phyloP scores from a whole-genome alignment of 2,797 vertebrate species.

The Sphenopsis melanotis region DNA sequence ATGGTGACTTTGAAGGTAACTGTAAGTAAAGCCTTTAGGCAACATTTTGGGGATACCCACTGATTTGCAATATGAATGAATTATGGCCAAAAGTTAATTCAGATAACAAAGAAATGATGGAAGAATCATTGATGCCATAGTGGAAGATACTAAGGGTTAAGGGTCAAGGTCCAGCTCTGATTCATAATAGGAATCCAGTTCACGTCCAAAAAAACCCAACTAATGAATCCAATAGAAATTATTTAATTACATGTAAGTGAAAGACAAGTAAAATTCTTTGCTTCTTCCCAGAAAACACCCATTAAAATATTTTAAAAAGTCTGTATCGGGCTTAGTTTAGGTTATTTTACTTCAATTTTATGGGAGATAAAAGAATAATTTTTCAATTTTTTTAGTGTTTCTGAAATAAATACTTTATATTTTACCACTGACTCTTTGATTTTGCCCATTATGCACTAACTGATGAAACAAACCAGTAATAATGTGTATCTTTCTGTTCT shows the following conservation, averaged over 20 bases:
- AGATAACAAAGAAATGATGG: background rate
- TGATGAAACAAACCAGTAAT: background rate
- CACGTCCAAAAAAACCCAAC: background rate
- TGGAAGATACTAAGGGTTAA: background rate
- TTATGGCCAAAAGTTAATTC: background rate
- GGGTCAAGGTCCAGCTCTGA: background rate
- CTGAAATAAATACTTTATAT: background rate
- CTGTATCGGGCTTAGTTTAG: background rate
- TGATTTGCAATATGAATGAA: background rate
- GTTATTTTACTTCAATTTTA: background rate
- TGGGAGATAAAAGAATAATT: background rate
- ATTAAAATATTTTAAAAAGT: background rate
- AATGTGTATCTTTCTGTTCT: background rate
- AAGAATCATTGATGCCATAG: background rate
- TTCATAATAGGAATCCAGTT: background rate
- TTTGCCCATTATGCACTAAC: background rate
- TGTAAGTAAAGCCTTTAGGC: background rate
- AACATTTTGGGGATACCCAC: background rate
- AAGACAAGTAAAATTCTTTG: background rate
- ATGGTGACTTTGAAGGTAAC: background rate
- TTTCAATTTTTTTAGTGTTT: background rate
- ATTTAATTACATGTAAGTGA: background rate
- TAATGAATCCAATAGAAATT: background rate
- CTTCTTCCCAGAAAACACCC: background rate
- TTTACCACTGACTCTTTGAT: background rate